Conservation (phyloP, 2,113 vertebrate species). For the Prunella fulvescens region DNA sequence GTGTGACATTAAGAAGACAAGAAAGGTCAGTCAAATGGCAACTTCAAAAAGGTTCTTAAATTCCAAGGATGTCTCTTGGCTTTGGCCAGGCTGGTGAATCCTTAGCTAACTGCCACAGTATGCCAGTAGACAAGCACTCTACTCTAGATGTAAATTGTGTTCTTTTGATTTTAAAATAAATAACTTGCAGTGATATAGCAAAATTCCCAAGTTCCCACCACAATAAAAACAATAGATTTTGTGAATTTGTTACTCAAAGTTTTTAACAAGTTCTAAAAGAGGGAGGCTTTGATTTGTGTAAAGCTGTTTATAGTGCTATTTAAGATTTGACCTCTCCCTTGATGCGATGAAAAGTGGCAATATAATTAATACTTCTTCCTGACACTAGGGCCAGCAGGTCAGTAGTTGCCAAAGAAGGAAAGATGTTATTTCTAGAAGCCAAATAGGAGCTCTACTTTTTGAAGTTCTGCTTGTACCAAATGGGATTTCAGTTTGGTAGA, state of each 20-base stretch:
- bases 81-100: background rate
- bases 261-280: background rate
- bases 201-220: background rate
- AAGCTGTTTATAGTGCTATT: background rate
- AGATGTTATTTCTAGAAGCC: background rate
- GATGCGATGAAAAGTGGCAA: background rate
- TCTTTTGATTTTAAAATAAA: background rate
- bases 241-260: background rate
- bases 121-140: background rate
- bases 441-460: background rate
- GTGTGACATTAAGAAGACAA: conserved; percentile 39
- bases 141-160: background rate
- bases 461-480: background rate
- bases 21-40: conserved; percentile 61
- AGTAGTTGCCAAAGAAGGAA: background rate
- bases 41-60: conserved; percentile 32
- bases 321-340: background rate
- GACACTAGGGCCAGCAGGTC: background rate
- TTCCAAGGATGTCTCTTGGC: background rate
- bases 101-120: background rate
- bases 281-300: background rate
- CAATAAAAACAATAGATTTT: background rate
- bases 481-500: background rate
- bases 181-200: background rate
- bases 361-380: background rate